Evolutionary conservation across 2,888 invertebrate species (phyloP).

Genomic region (Cataglyphis albicans): DNA sequence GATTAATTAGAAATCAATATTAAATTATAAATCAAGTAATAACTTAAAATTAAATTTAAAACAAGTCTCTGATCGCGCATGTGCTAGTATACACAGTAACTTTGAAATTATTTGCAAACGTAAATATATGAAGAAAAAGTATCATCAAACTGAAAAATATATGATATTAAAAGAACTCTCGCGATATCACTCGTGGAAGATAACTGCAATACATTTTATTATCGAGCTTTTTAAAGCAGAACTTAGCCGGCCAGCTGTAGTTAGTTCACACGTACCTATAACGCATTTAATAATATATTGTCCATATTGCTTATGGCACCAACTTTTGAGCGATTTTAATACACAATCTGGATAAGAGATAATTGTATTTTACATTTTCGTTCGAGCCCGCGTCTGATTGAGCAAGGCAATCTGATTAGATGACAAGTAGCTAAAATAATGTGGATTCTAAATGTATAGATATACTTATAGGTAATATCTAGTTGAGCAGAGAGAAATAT

Average conservation of each 20-base stretch:
- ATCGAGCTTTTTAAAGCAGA: constrained; percentile 63
- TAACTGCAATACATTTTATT: constrained; percentile 54
- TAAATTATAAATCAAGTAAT: background rate
- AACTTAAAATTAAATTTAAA: background rate
- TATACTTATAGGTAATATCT: constrained; percentile 76
- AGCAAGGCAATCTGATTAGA: constrained; percentile 68
- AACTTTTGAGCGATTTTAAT: constrained; percentile 79
- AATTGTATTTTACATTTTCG: constrained; percentile 50
- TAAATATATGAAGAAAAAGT: constrained; percentile 1
- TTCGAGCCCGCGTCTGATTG: constrained; percentile 62
- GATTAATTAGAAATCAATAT: background rate
- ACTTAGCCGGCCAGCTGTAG: constrained; percentile 77
- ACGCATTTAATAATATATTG: constrained; percentile 78
- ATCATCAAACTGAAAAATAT: background rate
- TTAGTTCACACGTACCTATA: constrained; percentile 66
- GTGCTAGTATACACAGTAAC: background rate
- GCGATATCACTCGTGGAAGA: constrained; percentile 24
- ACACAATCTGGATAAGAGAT: constrained; percentile 54
- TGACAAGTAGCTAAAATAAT: constrained; percentile 59
- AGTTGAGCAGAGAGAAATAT: constrained; percentile 79
- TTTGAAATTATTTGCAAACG: background rate
- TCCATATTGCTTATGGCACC: constrained; percentile 83
- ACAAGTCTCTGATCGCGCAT: background rate
- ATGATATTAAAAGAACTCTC: constrained; percentile 21
- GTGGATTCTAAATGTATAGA: constrained; percentile 65